A percentile compares a stretch with the other conserved stretches of the same genome.
Conservation (phyloP, 2,797 vertebrate genomes). For the Chelidonichthys spinosus region DNA sequence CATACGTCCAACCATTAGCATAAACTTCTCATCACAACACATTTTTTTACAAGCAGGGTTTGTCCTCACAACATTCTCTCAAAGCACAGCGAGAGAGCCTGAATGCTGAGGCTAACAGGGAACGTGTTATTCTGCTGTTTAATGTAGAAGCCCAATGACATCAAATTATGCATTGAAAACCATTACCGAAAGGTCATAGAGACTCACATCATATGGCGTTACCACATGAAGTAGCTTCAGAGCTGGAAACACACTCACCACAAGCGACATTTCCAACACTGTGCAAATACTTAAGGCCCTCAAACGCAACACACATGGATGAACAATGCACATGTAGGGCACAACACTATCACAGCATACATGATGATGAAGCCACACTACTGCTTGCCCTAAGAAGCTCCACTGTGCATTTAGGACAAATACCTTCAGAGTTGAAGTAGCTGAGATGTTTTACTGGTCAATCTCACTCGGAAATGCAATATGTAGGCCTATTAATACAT, state of each 20-base stretch:
- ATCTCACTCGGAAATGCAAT: too few species aligned
- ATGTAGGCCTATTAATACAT: too few species aligned
- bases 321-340: slow-evolving; percentile 50
- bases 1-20: neutral
- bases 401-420: slow-evolving; percentile 21
- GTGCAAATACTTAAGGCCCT: slow-evolving; percentile 10
- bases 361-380: slow-evolving; percentile 1
- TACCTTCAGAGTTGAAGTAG: neutral
- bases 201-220: slow-evolving; percentile 11
- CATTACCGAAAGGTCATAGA: slow-evolving; percentile 55
- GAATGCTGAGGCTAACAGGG: neutral
- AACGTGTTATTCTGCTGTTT: slow-evolving; percentile 16
- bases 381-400: slow-evolving; percentile 17
- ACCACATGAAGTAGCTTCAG: slow-evolving; percentile 21
- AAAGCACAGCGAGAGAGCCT: neutral
- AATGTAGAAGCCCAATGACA: neutral
- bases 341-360: slow-evolving; percentile 21
- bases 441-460: too few species aligned
- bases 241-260: slow-evolving; percentile 34
- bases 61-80: slow-evolving; percentile 3
- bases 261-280: slow-evolving; percentile 18
- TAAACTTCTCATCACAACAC: neutral
- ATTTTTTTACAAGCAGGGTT: neutral
- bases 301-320: slow-evolving; percentile 38
- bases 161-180: slow-evolving; percentile 37